Evolutionary conservation across 1,140 invertebrate species (phyloP), one percentile per base, ranked within the genome.

Genomic region (Pissodes strobi): DNA sequence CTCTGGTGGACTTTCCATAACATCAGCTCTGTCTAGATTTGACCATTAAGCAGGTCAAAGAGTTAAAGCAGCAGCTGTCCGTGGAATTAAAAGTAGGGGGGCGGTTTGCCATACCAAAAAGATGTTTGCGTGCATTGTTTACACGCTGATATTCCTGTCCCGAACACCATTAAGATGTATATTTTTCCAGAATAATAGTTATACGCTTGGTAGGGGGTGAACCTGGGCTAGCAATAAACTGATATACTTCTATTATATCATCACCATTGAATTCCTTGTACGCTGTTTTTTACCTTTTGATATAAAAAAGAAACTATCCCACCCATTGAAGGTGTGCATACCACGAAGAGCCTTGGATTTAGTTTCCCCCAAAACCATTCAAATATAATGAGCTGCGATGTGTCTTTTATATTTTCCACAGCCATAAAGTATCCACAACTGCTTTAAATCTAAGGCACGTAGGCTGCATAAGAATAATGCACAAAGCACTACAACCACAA

Each of bases 31-130:
- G 5, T 13, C 39, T 13, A 43, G 15, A 43, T 43, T 43, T 43
- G 30, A 34, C 30, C 30, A 6, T 13, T 43, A 43, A 43, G 13
- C 5, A 43, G 39, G 5, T 5, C 13, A 13, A 5, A 6, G 39
- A 6, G 5, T 43, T 17, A 43, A 43, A 12, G 15, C 39, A 43
- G 39, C 39, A 6, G 39, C 39, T 43, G 39, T 43, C 39, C 5
- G 39, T 43, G 39, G 15, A 43, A 43, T 43, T 17, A 43, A 43
- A 43, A 43, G 39, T 43, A 43, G 39, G 9, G 15, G 39, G 15
- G 15, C 39, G 39, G 13, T 43, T 43, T 43, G 5, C 39, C 13
- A 13, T 43, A 9, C 39, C 39, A 43, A 43, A 43, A n/a, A n/a
- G n/a, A n/a, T n/a, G n/a, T n/a, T n/a, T n/a, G n/a, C n/a, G n/a